Conservation (phyloP, 2,797 vertebrate species). For the Hypotaenidia philippensis region DNA sequence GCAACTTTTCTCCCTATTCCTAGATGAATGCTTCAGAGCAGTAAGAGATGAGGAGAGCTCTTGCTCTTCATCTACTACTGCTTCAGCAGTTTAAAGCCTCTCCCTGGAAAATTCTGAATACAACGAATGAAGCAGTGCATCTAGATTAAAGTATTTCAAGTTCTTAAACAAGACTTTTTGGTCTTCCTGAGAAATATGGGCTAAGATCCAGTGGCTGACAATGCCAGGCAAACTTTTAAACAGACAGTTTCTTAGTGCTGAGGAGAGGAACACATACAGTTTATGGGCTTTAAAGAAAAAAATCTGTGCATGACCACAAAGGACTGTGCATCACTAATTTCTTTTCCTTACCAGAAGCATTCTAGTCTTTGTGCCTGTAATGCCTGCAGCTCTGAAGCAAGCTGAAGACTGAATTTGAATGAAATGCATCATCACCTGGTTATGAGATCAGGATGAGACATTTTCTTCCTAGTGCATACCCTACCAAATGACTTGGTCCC, state of each 20-base stretch:
- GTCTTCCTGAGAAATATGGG: not conserved
- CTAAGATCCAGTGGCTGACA: not conserved
- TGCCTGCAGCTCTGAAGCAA: not conserved
- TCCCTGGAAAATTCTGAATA: not conserved
- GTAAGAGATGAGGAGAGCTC: not conserved
- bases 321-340: not conserved
- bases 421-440: not conserved
- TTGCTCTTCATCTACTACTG: not conserved
- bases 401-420: not conserved
- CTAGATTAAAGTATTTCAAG: not conserved
- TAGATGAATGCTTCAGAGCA: not conserved
- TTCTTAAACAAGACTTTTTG: not conserved
- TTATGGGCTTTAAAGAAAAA: not conserved
- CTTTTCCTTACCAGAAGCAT: not conserved
- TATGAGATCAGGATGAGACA: not conserved
- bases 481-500: not conserved
- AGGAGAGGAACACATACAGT: not conserved
- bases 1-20: not conserved
- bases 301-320: not conserved
- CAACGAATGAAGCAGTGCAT: not conserved
- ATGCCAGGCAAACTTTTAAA: not conserved
- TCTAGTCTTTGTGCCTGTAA: not conserved
- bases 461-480: not conserved
- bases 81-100: not conserved
- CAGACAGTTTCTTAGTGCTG: not conserved